Base-by-base conservation (phyloP, 2,888 invertebrate genomes). In the Athripsodes cinereus region DNA sequence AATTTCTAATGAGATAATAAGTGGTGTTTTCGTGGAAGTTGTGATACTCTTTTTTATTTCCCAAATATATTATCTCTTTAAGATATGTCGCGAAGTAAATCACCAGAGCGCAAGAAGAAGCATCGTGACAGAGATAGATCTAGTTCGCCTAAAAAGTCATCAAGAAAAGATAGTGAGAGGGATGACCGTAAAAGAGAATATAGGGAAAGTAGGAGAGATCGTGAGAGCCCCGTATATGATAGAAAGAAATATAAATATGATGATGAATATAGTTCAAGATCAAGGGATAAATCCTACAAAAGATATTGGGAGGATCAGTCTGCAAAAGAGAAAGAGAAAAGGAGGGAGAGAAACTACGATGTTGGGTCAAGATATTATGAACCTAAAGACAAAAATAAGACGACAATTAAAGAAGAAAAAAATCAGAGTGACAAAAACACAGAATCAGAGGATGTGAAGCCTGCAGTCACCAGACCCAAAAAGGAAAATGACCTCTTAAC, bases 401-500 rank as follows among this genome's bases (percentile, higher is more conserved):
- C 48, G 13, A 48, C 59, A 53, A 52, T 22, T 26, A 35, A 47
- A 2, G 55, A 56, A 18, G 48, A 60, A 2, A 16, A 19, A 2
- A 51, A 55, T 46, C 10, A 44, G 16, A 19, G 20, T n/a, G 13
- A 2, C 20, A 52, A 44, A 11, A 8, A n/a, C 1, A 16, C 52
- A 16, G 13, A 26, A 49, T n/a, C 48, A 19, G 19, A 54, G 13
- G 8, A 26, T 13, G 35, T 2, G 2, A 16, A 48, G 8, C 22
- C 53, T 16, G 16, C 40, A n/a, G 13, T 40, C 13, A 16, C 44
- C n/a, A 57, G 58, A 22, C 55, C 61, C 2, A 77, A 79, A 65
- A 74, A 74, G 1, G 75, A 78, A 0, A 49, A 31, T 20, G 91
- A 92, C 70, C 75, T 90, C 67, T 70, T 93, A 2, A 91, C 90